phyloP scores from a whole-genome alignment of 2,113 vertebrate species.

The Cricetomys ansorgei region DNA sequence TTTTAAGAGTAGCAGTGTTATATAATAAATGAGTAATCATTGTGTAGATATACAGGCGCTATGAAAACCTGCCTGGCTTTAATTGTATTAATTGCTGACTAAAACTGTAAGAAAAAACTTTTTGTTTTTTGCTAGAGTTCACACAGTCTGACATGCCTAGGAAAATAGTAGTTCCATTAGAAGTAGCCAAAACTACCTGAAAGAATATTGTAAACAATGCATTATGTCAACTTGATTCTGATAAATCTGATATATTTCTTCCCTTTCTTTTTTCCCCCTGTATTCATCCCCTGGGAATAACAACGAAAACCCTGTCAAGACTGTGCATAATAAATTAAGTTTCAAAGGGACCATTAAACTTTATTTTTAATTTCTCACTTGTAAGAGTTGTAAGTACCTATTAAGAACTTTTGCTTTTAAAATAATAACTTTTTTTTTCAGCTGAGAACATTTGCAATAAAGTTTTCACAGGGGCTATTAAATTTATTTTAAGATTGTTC shows the following conservation, averaged over 20 bases:
- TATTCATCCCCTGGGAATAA: slow-evolving; percentile 13
- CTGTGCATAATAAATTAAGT: slow-evolving; percentile 55
- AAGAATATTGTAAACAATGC: background rate
- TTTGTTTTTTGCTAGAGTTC: background rate
- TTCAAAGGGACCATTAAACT: slow-evolving; percentile 70
- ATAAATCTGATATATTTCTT: slow-evolving; percentile 3
- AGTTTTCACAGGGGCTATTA: slow-evolving; percentile 69
- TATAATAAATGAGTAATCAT: background rate
- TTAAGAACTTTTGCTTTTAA: slow-evolving; percentile 66
- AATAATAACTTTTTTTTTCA: slow-evolving; percentile 35
- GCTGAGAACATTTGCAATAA: background rate
- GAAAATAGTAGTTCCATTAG: background rate
- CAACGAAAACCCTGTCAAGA: slow-evolving; percentile 32
- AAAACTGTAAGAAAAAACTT: background rate
- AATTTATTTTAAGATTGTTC: slow-evolving; percentile 52
- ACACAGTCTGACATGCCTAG: background rate
- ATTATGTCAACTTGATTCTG: background rate
- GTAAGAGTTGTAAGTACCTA: slow-evolving; percentile 53
- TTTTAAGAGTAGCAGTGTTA: background rate
- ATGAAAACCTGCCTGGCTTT: background rate
- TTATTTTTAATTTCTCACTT: slow-evolving; percentile 53
- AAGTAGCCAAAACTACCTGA: background rate
- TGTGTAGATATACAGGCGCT: background rate
- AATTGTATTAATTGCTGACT: background rate
- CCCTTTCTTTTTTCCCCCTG: background rate